These are phyloP conservation scores for Lepidochitona cinerea DNA, from an alignment of 2,888 invertebrate species.

Conservation along the genomic window DNA sequence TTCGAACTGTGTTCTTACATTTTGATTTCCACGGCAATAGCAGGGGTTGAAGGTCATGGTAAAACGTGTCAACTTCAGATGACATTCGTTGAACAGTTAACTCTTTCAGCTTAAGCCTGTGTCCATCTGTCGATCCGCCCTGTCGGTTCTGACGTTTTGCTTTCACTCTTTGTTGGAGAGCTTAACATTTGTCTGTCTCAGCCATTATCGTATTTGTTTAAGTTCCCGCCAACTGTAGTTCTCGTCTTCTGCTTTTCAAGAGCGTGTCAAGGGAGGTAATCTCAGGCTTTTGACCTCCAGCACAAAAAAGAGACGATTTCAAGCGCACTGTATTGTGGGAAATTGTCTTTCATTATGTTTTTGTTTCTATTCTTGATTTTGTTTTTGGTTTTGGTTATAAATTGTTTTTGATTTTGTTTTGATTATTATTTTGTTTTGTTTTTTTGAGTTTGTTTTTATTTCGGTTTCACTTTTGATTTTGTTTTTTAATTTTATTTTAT, in stretches of 20 bases:
- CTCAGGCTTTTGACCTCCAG: not conserved
- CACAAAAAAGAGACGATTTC: not conserved
- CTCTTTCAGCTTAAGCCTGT: not conserved
- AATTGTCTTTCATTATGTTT: too few relatives aligned
- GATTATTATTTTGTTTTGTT: too few relatives aligned
- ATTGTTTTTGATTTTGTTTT: too few relatives aligned
- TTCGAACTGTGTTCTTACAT: too few relatives aligned
- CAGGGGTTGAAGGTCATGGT: too few relatives aligned
- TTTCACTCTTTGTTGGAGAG: not conserved
- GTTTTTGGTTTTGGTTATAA: too few relatives aligned
- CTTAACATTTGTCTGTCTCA: not conserved
- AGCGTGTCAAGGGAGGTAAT: not conserved
- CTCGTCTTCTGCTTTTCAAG: not conserved
- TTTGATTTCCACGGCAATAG: too few relatives aligned
- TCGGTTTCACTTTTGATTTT: too few relatives aligned
- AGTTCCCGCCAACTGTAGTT: not conserved
- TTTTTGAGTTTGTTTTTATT: too few relatives aligned
- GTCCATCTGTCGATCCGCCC: not conserved
- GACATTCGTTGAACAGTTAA: not conserved
- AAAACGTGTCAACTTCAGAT: not conserved
- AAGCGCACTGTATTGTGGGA: too few relatives aligned
- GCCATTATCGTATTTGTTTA: not conserved
- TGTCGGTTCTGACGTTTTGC: not conserved
- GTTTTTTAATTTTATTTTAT: too few relatives aligned
- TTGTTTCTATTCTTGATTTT: too few relatives aligned